Percentiles rank a stretch among this genome's conserved stretches.
These are phyloP conservation scores for Corythaeola cristata DNA, from an alignment of 2,113 vertebrate genomes.

Conservation along the genomic window DNA sequence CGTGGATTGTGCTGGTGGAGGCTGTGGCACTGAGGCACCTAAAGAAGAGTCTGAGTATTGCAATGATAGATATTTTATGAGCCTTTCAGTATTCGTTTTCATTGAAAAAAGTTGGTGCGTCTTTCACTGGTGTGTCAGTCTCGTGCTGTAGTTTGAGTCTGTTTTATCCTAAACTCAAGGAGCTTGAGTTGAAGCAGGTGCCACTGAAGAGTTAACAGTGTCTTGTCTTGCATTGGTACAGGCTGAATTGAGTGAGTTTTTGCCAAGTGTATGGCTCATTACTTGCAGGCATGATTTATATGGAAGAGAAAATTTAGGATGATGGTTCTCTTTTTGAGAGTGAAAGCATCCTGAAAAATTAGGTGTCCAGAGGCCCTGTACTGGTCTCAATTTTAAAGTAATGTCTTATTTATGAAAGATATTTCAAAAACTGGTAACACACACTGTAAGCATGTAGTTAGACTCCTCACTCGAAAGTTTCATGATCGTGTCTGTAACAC, in stretches of 20 bases:
- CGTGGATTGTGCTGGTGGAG: neutral
- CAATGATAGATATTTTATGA: neutral
- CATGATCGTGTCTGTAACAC: neutral
- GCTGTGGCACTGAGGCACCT: neutral
- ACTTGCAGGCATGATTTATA: neutral
- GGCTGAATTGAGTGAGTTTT: neutral
- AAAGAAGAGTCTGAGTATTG: neutral
- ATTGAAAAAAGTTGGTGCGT: neutral
- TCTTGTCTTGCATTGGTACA: neutral
- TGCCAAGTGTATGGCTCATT: neutral
- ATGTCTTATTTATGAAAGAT: neutral
- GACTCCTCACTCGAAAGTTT: neutral
- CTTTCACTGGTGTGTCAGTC: neutral
- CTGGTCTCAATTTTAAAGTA: neutral
- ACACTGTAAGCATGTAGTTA: neutral
- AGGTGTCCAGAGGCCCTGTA: neutral
- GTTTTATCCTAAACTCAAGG: neutral
- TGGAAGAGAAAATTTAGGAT: neutral
- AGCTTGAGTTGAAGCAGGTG: neutral
- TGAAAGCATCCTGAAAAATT: neutral
- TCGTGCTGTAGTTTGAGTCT: neutral
- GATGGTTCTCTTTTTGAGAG: neutral
- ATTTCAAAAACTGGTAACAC: neutral
- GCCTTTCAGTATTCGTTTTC: neutral
- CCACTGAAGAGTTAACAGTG: neutral